phyloP scores from a whole-genome alignment of 2,888 invertebrate genomes.

The Augochlorella aurata region DNA sequence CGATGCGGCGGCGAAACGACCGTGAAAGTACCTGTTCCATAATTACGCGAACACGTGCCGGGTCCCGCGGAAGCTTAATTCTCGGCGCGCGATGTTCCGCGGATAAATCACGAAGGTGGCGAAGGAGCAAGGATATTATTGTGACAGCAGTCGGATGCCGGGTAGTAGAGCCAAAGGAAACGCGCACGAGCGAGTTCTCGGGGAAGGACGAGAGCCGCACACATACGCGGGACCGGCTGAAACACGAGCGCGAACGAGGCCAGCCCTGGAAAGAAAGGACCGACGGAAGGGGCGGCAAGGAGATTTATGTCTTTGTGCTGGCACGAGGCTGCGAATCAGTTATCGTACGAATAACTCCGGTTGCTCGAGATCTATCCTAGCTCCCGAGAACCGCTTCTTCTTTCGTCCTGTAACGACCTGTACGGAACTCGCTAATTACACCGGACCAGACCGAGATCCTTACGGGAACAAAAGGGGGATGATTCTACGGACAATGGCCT shows the following conservation, averaged over 20 bases:
- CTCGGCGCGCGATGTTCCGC: background rate
- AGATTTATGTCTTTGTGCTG: constrained; percentile 60
- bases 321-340: constrained; percentile 61
- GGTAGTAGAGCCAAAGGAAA: constrained; percentile 41
- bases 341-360: constrained; percentile 46
- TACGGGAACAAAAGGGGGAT: background rate
- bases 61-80: constrained; percentile 6
- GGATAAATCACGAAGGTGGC: constrained; percentile 53
- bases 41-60: constrained; percentile 30
- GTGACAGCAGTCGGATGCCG: constrained; percentile 53
- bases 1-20: background rate
- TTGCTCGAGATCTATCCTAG: constrained; percentile 17
- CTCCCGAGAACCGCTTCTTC: constrained; percentile 4
- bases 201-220: background rate
- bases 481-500: background rate
- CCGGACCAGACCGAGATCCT: background rate
- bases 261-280: constrained; percentile 33
- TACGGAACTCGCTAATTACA: background rate
- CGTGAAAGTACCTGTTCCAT: background rate
- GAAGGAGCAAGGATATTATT: constrained; percentile 57
- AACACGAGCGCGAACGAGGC: constrained; percentile 40
- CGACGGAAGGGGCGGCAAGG: constrained; percentile 23
- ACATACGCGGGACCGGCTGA: background rate
- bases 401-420: background rate
- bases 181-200: constrained; percentile 26